Conservation (phyloP, 2,888 invertebrate genomes). For the Lagria hirta region DNA sequence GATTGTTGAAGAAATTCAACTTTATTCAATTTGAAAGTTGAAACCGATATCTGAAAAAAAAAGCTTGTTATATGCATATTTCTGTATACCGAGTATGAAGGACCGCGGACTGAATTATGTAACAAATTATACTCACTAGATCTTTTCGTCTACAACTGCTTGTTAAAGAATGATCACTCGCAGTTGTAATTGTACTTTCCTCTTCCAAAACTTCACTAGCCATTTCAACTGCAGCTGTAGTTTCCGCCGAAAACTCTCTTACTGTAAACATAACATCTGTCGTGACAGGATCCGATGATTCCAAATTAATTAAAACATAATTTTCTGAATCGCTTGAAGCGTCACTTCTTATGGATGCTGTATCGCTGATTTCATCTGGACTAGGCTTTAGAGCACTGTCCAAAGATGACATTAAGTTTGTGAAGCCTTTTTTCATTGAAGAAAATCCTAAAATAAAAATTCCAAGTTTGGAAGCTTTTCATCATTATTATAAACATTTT, state of each 20-base stretch:
- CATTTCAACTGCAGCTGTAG: constrained; percentile 64
- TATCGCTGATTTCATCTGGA: constrained; percentile 75
- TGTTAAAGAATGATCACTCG: constrained; percentile 80
- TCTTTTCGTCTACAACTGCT: constrained; percentile 79
- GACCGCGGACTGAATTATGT: too few species aligned
- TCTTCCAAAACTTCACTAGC: constrained; percentile 84
- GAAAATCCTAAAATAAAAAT: constrained; percentile 59
- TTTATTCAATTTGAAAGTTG: constrained; percentile 70
- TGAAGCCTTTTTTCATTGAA: constrained; percentile 82
- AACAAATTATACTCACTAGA: constrained; percentile 68
- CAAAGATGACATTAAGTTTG: constrained; percentile 79
- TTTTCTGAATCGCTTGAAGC: constrained; percentile 87
- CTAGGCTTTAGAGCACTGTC: constrained; percentile 76
- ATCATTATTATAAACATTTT: too few species aligned
- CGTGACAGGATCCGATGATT: constrained; percentile 63
- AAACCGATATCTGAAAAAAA: constrained; percentile 55
- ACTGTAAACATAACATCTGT: constrained; percentile 69
- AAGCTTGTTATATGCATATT: background rate
- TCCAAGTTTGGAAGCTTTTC: too few species aligned
- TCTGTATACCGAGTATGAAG: too few species aligned
- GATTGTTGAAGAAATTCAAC: constrained; percentile 75
- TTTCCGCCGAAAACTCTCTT: constrained; percentile 43
- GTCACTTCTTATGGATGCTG: constrained; percentile 75
- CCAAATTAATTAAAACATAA: constrained; percentile 74
- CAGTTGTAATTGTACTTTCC: constrained; percentile 70